Base-by-base conservation (phyloP, 2,888 invertebrate species). In the Synanthedon formicaeformis region DNA sequence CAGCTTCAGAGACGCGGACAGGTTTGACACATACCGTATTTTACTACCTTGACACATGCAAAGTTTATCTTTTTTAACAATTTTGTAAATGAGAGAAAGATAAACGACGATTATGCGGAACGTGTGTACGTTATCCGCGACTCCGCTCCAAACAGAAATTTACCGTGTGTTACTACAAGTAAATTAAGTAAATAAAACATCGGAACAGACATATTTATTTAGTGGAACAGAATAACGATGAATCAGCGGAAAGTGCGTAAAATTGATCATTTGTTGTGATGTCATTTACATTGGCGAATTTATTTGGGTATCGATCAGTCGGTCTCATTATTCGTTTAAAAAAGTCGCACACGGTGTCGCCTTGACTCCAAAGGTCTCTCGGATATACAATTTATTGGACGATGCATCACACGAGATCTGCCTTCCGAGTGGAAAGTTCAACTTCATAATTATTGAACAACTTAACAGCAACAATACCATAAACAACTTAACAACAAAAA, bases 301-400 rank as follows among this genome's bases (percentile, higher is more conserved):
- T 72, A 75, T 75, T 75, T 68, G 67, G 57, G 67, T 71, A 74
- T 71, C 64, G 66, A 75, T 76, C 74, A 68, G 62, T 55, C 56
- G 65, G 67, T 68, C 67, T 67, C 66, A 65, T 69, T 71, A 68
- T 59, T 67, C 60, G 62, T 58, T 52, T 50, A 52, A 52, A 52
- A 40, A 52, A 45, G 45, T 52, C 52, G 27, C 23, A 41, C 40
- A 45, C 48, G 27, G 40, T 45, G 65, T 65, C 60, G 56, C 74
- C 75, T 75, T 78, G 74, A 71, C 60, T 71, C 53, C 57, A 61
- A 62, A 65, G 55, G 64, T 60, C 57, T 66, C 59, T 71, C 67
- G 69, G 62, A 61, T 66, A 64, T 62, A 61, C 66, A 71, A 76
- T 76, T 78, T 77, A 78, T 74, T 68, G 72, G 58, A 51, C 65